Percentiles rank a stretch among this genome's conserved stretches.
These are phyloP conservation scores for Dendronephthya gigantea DNA, from an alignment of 64 coral and sea anemone species.

Conservation along the genomic window DNA sequence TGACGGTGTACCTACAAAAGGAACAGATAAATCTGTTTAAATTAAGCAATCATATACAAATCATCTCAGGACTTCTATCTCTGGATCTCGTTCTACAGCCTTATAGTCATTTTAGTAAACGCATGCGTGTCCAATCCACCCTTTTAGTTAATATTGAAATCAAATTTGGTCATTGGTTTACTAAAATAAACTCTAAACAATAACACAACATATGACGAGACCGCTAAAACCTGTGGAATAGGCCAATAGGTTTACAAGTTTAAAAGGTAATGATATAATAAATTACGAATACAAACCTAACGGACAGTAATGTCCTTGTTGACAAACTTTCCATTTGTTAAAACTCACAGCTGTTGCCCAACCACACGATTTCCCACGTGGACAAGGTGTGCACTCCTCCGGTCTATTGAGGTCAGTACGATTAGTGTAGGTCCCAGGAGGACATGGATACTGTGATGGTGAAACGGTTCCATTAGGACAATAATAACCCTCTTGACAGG, in stretches of 20 bases:
- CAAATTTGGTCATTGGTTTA: no score
- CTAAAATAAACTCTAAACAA: no score
- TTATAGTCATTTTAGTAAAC: no score
- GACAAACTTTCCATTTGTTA: constrained; percentile 70
- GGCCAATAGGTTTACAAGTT: no score
- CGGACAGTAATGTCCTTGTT: constrained; percentile 75
- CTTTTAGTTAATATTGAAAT: no score
- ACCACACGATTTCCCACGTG: constrained; percentile 68
- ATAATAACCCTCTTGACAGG: constrained; percentile 93
- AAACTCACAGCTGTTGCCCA: constrained; percentile 82
- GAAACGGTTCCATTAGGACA: constrained; percentile 86
- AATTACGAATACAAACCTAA: constrained; percentile 49
- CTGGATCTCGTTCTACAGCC: no score
- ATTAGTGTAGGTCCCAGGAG: constrained; percentile 78
- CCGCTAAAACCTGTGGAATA: no score
- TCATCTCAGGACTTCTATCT: no score
- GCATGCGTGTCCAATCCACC: no score
- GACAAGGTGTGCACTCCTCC: constrained; percentile 70
- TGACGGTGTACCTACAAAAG: constrained; percentile 59
- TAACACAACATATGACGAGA: no score
- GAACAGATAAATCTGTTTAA: no score
- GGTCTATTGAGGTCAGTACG: constrained; percentile 58
- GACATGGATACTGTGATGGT: constrained; percentile 72
- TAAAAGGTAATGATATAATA: neutral
- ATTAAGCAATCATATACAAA: no score